Evolutionary conservation across 2,888 invertebrate genomes (phyloP).

Genomic region (Pachliopta kotzebuea): DNA sequence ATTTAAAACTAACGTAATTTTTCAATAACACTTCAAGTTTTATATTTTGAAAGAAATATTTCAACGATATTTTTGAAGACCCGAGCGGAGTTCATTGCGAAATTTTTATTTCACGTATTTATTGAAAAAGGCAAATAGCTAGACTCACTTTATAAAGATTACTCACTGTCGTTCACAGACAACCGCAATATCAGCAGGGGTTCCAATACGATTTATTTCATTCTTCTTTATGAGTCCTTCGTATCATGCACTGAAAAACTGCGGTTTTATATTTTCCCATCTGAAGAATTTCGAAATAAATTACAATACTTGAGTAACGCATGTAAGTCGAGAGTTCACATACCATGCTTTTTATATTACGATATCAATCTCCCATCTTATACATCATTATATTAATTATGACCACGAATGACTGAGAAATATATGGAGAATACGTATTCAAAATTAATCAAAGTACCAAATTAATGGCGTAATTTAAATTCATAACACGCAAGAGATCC

Average conservation of each 20-base stretch:
- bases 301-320: constrained; percentile 6
- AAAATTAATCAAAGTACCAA: neutral
- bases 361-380: too few relatives aligned
- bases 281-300: constrained; percentile 11
- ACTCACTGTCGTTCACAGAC: constrained; percentile 36
- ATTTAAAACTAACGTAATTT: constrained; percentile 1
- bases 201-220: constrained; percentile 35
- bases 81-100: neutral
- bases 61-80: neutral
- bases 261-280: constrained; percentile 16
- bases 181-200: constrained; percentile 36
- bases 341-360: too few relatives aligned
- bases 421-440: neutral
- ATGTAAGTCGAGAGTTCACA: neutral
- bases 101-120: constrained; percentile 31
- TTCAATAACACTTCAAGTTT: neutral
- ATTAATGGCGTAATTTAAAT: constrained; percentile 14
- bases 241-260: constrained; percentile 25
- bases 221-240: constrained; percentile 33
- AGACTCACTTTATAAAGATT: constrained; percentile 36
- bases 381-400: neutral
- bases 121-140: constrained; percentile 34
- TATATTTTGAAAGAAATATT: neutral
- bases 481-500: constrained; percentile 12
- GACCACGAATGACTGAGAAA: neutral